Conservation (phyloP, 2,888 invertebrate species). For the Torymus texanus region DNA sequence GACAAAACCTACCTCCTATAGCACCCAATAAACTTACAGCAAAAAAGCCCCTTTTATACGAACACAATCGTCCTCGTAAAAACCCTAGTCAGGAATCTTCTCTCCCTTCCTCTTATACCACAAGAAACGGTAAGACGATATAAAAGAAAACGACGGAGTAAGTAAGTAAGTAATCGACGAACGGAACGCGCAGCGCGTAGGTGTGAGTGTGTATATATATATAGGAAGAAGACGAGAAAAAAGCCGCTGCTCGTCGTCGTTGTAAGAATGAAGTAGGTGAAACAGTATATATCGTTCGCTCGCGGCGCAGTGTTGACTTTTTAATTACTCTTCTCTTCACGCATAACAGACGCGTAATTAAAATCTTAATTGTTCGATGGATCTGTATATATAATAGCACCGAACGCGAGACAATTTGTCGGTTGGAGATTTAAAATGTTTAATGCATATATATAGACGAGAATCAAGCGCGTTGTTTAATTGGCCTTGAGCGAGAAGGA, state of each 20-base stretch:
- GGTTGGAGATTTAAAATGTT: constrained; percentile 21
- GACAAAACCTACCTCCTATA: too few species aligned
- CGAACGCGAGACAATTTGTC: constrained; percentile 36
- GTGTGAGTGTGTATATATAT: too few species aligned
- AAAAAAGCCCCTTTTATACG: too few species aligned
- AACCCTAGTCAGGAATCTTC: too few species aligned
- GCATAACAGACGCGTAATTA: constrained; percentile 33
- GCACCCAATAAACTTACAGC: too few species aligned
- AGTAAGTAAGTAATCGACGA: constrained; percentile 10
- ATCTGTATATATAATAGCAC: constrained; percentile 1
- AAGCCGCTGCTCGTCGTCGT: neutral
- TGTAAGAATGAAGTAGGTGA: constrained; percentile 23
- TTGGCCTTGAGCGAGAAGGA: neutral
- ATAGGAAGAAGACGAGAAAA: neutral
- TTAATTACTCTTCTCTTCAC: constrained; percentile 34
- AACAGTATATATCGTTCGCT: constrained; percentile 9
- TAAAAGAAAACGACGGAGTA: neutral
- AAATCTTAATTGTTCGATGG: constrained; percentile 49
- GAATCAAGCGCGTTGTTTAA: constrained; percentile 3
- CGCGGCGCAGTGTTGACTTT: constrained; percentile 35
- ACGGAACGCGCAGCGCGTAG: neutral
- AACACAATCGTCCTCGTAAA: too few species aligned
- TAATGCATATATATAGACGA: neutral
- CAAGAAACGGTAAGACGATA: neutral
- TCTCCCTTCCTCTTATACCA: too few species aligned